Conservation (phyloP, 2,113 vertebrate species). For the Aplodontia rufa region DNA sequence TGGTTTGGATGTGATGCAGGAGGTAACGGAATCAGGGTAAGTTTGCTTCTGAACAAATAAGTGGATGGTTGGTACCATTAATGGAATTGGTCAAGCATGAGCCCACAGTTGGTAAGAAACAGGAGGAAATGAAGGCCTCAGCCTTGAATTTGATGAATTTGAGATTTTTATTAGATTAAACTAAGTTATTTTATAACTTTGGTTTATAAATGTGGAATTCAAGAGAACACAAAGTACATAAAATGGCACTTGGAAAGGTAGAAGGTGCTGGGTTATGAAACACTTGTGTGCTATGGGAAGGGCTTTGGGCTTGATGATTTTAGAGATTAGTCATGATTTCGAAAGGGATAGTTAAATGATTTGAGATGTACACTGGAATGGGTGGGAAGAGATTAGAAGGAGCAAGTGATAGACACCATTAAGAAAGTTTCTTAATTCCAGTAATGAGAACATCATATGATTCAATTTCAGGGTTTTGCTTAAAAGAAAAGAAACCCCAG, state of each 20-base stretch:
- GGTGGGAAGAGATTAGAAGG: neutral
- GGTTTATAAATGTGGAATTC: neutral
- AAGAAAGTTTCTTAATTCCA: constrained; percentile 7
- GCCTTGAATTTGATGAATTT: neutral
- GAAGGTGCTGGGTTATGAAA: neutral
- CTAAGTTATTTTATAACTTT: neutral
- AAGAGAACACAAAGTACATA: neutral
- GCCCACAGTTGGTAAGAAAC: neutral
- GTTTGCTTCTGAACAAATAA: neutral
- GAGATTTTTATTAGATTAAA: neutral
- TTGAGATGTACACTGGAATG: neutral
- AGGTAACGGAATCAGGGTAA: neutral
- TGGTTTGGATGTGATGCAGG: neutral
- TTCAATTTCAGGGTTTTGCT: neutral
- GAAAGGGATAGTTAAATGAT: neutral
- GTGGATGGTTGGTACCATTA: neutral
- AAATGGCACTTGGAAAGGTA: neutral
- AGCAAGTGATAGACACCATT: neutral
- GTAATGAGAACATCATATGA: neutral
- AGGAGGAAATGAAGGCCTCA: neutral
- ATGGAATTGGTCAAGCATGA: neutral
- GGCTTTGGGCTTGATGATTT: neutral
- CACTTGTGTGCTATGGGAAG: neutral
- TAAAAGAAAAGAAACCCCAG: neutral
- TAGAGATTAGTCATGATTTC: neutral